Percentiles rank a stretch among this genome's conserved stretches.
Conservation (phyloP, 2,888 invertebrate genomes). For the Andrena minutula region DNA sequence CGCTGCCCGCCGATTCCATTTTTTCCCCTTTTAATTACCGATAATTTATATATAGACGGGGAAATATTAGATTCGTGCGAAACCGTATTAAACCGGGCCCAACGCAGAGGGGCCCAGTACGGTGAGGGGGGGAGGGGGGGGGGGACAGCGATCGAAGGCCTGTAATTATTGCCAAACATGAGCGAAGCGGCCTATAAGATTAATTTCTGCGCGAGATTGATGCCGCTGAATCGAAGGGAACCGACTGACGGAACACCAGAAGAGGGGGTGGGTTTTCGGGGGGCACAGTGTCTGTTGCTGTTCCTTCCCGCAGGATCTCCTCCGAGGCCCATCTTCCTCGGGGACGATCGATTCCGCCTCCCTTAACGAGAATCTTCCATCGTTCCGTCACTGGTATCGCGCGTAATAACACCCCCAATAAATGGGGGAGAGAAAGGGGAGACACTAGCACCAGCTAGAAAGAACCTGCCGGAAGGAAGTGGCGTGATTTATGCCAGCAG, state of each 20-base stretch:
- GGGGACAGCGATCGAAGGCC: conserved; percentile 75
- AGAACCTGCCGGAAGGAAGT: conserved; percentile 11
- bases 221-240: conserved; percentile 83
- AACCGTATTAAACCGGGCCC: conserved; percentile 82
- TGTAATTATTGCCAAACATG: conserved; percentile 85
- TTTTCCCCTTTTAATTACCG: conserved; percentile 83
- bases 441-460: background rate
- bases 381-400: conserved; percentile 84
- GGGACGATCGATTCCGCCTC: conserved; percentile 81
- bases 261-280: conserved; percentile 57
- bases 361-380: conserved; percentile 83
- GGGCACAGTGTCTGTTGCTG: conserved; percentile 25
- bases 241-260: conserved; percentile 67
- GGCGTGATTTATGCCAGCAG: conserved; percentile 1
- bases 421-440: conserved; percentile 1
- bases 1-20: conserved; percentile 58
- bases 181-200: conserved; percentile 83
- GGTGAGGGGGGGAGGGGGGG: conserved; percentile 44
- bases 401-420: conserved; percentile 77
- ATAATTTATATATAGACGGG: conserved; percentile 83
- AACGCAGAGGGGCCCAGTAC: conserved; percentile 27
- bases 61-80: conserved; percentile 85
- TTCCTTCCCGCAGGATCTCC: conserved; percentile 27
- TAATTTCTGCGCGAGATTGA: conserved; percentile 85
- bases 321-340: too few species aligned